Evolutionary conservation across 2,113 vertebrate genomes (phyloP).

Genomic region (Chloroceryle aenea): DNA sequence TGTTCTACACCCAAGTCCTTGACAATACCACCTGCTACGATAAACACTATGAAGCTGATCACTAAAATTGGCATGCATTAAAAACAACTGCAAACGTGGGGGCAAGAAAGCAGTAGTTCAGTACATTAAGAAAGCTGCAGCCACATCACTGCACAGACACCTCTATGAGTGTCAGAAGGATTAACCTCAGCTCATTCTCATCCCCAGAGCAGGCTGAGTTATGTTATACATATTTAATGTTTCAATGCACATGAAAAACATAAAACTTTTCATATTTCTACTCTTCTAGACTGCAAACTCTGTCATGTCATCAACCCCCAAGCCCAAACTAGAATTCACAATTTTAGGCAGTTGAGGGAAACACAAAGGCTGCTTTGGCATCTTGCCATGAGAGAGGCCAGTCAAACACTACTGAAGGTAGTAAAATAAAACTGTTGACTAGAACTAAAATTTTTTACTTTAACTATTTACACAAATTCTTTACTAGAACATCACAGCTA

Average conservation of each 20-base stretch:
- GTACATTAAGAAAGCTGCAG: background rate
- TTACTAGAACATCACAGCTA: background rate
- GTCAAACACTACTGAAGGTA: background rate
- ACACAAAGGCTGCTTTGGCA: background rate
- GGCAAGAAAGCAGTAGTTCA: background rate
- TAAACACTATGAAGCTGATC: background rate
- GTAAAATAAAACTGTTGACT: background rate
- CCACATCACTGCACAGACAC: background rate
- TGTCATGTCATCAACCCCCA: no score
- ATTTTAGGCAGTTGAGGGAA: background rate
- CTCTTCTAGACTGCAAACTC: background rate
- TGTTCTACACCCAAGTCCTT: background rate
- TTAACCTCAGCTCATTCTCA: fast-evolving
- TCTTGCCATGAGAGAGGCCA: background rate
- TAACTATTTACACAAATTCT: background rate
- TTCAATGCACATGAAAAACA: background rate
- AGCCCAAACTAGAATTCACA: background rate
- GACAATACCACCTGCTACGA: background rate
- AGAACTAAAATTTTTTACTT: background rate
- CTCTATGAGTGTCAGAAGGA: background rate
- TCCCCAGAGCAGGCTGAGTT: background rate
- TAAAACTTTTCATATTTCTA: background rate
- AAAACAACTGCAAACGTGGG: background rate
- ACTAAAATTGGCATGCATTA: background rate
- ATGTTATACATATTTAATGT: fast-evolving